Conservation (phyloP, 2,113 vertebrate genomes). For the Trogon surrucura region DNA sequence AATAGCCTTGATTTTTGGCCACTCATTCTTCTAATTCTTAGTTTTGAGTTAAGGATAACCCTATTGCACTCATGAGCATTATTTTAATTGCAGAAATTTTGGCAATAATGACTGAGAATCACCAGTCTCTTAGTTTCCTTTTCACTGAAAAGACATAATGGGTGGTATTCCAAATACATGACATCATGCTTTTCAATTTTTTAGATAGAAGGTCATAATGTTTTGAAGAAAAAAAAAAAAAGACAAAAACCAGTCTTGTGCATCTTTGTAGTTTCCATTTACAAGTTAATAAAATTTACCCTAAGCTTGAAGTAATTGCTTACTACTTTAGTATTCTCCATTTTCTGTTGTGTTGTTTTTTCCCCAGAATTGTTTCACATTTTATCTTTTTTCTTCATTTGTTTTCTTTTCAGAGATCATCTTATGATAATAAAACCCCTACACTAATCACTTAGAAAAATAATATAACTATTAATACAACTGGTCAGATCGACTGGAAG, state of each 20-base stretch:
- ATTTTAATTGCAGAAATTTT: not conserved
- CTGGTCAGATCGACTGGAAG: not conserved
- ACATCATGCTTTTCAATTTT: not conserved
- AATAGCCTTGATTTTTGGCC: not conserved
- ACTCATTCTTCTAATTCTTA: not conserved
- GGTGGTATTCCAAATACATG: not conserved
- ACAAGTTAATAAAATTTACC: not conserved
- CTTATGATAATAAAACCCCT: not conserved
- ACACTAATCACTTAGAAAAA: not conserved
- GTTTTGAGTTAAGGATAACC: not conserved
- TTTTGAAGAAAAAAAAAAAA: not conserved
- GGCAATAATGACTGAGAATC: not conserved
- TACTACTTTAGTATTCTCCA: not conserved
- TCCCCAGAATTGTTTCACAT: not conserved
- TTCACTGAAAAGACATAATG: not conserved
- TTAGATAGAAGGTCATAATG: not conserved
- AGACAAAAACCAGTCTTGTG: not conserved
- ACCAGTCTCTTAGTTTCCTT: not conserved
- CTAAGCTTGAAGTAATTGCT: not conserved
- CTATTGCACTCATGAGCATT: not conserved
- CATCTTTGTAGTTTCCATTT: not conserved
- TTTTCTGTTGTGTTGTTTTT: not conserved
- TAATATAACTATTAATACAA: not conserved
- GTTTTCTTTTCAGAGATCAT: not conserved
- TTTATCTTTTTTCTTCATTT: not conserved